Evolutionary conservation across 2,797 vertebrate genomes (phyloP).

Genomic region (Pogonophryne albipinna): DNA sequence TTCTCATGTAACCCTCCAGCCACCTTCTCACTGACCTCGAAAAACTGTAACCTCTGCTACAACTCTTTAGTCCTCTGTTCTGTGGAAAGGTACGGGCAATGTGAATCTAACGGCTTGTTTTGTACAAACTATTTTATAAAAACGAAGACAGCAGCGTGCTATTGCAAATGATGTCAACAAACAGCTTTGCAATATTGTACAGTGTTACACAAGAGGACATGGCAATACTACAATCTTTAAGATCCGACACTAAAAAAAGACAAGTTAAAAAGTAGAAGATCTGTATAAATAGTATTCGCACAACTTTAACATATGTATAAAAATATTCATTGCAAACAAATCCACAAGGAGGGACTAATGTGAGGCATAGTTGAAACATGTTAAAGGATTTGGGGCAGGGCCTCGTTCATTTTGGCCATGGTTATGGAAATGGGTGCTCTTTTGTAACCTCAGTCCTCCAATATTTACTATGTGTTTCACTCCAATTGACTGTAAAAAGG

Average conservation of each 20-base stretch:
- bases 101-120: conserved; percentile 35
- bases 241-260: conserved; percentile 50
- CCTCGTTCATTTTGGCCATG: conserved; percentile 32
- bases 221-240: conserved; percentile 14
- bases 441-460: conserved; percentile 30
- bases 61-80: conserved; percentile 5
- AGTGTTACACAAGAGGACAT: conserved; percentile 54
- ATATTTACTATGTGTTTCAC: conserved; percentile 48
- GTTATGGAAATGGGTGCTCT: conserved; percentile 24
- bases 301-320: conserved; percentile 78
- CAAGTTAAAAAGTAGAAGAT: conserved; percentile 78
- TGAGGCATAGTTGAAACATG: conserved; percentile 45
- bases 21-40: conserved; percentile 17
- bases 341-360: conserved; percentile 39
- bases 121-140: background rate
- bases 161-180: conserved; percentile 51
- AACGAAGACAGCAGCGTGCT: conserved; percentile 65
- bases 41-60: conserved; percentile 32
- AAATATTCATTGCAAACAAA: conserved; percentile 61
- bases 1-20: conserved; percentile 64
- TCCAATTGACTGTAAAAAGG: conserved; percentile 38
- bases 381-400: conserved; percentile 37
- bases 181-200: conserved; percentile 58
- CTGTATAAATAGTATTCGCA: conserved; percentile 84
- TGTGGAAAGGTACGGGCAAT: conserved; percentile 9